Percentiles rank a stretch among this genome's conserved stretches.
Evolutionary conservation across 2,888 invertebrate species (phyloP).

Genomic region (Sarcophaga subvicina): DNA sequence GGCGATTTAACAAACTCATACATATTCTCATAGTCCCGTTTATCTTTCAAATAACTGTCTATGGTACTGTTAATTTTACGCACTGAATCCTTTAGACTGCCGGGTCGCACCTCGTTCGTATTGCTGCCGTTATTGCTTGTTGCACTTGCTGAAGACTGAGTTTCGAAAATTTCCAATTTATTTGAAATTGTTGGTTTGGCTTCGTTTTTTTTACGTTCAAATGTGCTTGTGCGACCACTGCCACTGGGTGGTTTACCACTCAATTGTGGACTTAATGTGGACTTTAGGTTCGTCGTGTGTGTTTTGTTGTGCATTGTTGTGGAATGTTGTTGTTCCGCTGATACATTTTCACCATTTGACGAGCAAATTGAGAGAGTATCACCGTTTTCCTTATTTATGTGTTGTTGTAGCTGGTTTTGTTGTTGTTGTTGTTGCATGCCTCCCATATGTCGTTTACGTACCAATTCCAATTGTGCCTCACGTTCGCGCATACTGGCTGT

Average conservation of each 20-base stretch:
- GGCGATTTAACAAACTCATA: conserved; percentile 78
- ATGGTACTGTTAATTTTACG: conserved; percentile 82
- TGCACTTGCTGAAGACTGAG: neutral
- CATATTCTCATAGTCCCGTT: conserved; percentile 80
- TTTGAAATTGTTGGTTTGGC: conserved; percentile 77
- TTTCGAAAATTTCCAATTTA: conserved; percentile 79
- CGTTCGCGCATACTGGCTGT: conserved; percentile 93
- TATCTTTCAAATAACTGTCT: conserved; percentile 81
- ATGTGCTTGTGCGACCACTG: conserved; percentile 79
- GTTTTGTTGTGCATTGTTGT: conserved; percentile 49
- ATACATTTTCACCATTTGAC: conserved; percentile 81
- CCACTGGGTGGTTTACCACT: conserved; percentile 70
- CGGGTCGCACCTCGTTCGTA: conserved; percentile 72
- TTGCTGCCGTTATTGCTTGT: conserved; percentile 9
- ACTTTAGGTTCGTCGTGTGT: conserved; percentile 27
- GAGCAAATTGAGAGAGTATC: conserved; percentile 82
- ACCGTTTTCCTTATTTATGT: conserved; percentile 75
- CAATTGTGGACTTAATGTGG: conserved; percentile 64
- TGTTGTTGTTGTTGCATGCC: conserved; percentile 56
- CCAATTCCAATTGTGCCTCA: conserved; percentile 86
- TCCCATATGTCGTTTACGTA: conserved; percentile 79
- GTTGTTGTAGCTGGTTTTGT: conserved; percentile 47
- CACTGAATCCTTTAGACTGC: conserved; percentile 81
- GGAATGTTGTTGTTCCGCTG: conserved; percentile 83
- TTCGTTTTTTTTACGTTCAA: conserved; percentile 78